Conservation (phyloP, 2,888 invertebrate genomes). For the Hydrotaea diabolus region DNA sequence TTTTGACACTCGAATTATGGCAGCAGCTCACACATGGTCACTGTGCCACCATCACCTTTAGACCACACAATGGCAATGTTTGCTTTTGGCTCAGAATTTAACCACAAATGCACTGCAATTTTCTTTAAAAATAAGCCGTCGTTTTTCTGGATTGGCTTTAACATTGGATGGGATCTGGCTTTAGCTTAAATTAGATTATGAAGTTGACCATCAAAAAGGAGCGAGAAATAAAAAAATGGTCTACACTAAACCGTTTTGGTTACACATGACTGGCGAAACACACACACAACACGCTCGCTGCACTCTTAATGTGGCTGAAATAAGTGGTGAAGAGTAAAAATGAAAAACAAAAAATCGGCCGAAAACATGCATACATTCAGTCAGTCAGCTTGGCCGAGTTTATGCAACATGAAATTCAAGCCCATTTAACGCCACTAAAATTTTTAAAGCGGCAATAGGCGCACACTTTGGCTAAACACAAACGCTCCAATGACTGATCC, state of each 20-base stretch:
- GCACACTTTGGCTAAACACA: neutral
- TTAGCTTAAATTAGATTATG: constrained; percentile 28
- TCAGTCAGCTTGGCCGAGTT: constrained; percentile 39
- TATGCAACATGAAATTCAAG: constrained; percentile 63
- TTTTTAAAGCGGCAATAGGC: neutral
- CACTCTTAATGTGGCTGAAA: constrained; percentile 6
- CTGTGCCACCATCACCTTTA: neutral
- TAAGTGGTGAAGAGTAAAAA: constrained; percentile 49
- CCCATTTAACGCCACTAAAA: constrained; percentile 17
- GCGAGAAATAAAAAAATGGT: neutral
- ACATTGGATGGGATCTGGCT: neutral
- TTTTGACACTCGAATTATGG: no score
- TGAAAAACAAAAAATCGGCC: constrained; percentile 4
- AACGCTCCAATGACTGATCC: neutral
- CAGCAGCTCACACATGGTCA: neutral
- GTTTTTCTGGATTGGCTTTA: neutral
- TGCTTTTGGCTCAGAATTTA: neutral
- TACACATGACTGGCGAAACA: constrained; percentile 62
- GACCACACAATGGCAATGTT: neutral
- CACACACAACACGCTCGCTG: constrained; percentile 22
- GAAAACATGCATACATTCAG: neutral
- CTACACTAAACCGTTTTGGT: constrained; percentile 56
- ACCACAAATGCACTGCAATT: constrained; percentile 5
- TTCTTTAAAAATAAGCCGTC: constrained; percentile 21
- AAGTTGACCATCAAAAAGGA: constrained; percentile 47